These are phyloP conservation scores for Aquatica leii DNA, from an alignment of 2,888 invertebrate genomes.

Conservation along the genomic window DNA sequence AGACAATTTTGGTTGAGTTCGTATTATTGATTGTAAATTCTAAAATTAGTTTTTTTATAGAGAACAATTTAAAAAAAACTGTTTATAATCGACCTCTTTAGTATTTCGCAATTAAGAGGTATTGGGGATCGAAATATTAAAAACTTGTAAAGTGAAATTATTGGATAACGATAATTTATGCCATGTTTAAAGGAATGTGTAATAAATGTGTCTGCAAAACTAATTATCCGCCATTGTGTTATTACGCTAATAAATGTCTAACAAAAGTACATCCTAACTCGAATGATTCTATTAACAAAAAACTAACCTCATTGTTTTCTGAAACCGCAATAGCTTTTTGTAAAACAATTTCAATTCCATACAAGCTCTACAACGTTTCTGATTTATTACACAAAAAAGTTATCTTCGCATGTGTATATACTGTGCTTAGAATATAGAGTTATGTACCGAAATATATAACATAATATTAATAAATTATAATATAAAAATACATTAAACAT, in stretches of 20 bases:
- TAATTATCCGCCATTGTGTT: no score
- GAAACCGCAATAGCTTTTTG: slow-evolving; percentile 32
- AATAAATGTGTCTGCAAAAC: no score
- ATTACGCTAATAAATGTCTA: slow-evolving; percentile 28
- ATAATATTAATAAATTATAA: slow-evolving; percentile 27
- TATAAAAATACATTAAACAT: slow-evolving; percentile 14
- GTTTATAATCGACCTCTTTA: no score
- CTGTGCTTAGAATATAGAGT: slow-evolving; percentile 43
- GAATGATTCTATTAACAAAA: slow-evolving; percentile 29
- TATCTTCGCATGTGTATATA: slow-evolving; percentile 40
- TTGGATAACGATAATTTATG: no score
- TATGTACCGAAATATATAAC: slow-evolving; percentile 40
- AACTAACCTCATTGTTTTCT: slow-evolving; percentile 35
- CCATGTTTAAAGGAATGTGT: no score
- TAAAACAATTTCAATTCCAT: slow-evolving; percentile 30
- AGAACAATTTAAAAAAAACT: no score
- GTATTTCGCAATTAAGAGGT: no score
- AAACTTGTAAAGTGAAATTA: no score
- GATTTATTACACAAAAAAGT: slow-evolving; percentile 41
- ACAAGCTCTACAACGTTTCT: slow-evolving; percentile 23
- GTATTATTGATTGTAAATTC: no score
- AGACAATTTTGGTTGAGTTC: no score
- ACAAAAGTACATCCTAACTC: slow-evolving; percentile 17
- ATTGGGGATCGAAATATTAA: no score
- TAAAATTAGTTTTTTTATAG: no score